Percentiles rank a stretch among this genome's conserved stretches.
These are phyloP conservation scores for Tenthredo scrophulariae DNA, from an alignment of 2,888 invertebrate species.

Conservation along the genomic window DNA sequence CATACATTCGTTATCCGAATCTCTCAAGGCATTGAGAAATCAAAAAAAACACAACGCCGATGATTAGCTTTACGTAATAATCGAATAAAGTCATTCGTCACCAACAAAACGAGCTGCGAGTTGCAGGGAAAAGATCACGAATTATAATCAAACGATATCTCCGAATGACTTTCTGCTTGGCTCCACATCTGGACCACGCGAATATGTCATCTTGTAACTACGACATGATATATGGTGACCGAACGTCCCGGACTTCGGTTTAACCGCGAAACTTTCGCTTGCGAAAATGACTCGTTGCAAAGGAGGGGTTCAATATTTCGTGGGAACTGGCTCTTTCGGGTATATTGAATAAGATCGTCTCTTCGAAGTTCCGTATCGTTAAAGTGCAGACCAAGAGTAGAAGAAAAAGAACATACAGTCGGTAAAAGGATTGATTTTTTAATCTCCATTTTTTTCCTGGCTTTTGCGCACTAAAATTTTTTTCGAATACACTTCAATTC, in stretches of 20 bases:
- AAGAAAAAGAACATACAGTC: not conserved
- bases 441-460: not conserved
- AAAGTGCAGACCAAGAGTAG: not conserved
- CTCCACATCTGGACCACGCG: constrained; percentile 20
- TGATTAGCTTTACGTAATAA: not conserved
- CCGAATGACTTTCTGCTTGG: constrained; percentile 29
- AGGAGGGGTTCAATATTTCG: constrained; percentile 13
- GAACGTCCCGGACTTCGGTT: not conserved
- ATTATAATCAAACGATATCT: constrained; percentile 37
- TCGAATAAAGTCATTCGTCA: not conserved
- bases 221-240: not conserved
- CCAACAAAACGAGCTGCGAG: not conserved
- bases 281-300: constrained; percentile 10
- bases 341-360: not conserved
- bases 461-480: not conserved
- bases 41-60: not conserved
- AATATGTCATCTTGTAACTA: constrained; percentile 32
- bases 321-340: not conserved
- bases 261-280: constrained; percentile 44
- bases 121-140: not conserved
- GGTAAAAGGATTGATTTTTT: not conserved
- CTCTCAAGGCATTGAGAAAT: not conserved
- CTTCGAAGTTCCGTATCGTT: not conserved
- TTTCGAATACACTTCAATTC: not conserved
- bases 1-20: not conserved